A percentile compares a stretch with the other conserved stretches of the same genome.
These are phyloP conservation scores for Cyphomyrus discorhynchus DNA, from an alignment of 2,113 vertebrate species.

Conservation along the genomic window DNA sequence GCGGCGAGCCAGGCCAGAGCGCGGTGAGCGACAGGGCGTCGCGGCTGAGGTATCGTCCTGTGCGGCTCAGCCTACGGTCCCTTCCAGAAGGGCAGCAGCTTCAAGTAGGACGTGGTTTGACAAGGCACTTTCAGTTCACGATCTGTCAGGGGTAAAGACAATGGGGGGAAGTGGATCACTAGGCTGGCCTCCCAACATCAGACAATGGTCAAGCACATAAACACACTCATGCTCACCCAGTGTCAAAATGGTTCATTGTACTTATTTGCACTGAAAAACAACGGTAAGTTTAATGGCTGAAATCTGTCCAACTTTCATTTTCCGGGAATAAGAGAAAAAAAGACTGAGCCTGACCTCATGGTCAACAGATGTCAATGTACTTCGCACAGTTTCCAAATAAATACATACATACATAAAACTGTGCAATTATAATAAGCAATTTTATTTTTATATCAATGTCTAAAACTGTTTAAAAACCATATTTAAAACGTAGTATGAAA, in stretches of 20 bases:
- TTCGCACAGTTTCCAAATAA: neutral
- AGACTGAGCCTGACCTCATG: neutral
- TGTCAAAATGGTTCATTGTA: neutral
- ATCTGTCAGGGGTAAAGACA: conserved; percentile 59
- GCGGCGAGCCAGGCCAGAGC: conserved; percentile 46
- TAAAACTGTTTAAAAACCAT: neutral
- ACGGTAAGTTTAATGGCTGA: neutral
- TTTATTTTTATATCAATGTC: neutral
- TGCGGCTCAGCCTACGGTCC: neutral
- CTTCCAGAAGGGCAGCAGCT: conserved; percentile 37
- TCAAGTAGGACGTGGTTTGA: conserved; percentile 58
- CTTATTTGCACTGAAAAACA: neutral
- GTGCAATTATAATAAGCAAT: neutral
- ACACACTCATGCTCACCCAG: neutral
- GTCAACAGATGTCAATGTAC: neutral
- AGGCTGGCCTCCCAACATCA: neutral
- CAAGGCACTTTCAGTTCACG: conserved; percentile 72
- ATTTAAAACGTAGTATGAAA: neutral
- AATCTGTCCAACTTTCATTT: neutral
- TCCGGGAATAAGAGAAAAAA: neutral
- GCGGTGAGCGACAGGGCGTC: conserved; percentile 43
- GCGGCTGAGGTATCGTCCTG: conserved; percentile 46
- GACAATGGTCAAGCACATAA: neutral
- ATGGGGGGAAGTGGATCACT: conserved; percentile 32
- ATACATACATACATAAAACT: neutral